Evolutionary conservation across 2,888 invertebrate species (phyloP).

Genomic region (Nyleta sp.): DNA sequence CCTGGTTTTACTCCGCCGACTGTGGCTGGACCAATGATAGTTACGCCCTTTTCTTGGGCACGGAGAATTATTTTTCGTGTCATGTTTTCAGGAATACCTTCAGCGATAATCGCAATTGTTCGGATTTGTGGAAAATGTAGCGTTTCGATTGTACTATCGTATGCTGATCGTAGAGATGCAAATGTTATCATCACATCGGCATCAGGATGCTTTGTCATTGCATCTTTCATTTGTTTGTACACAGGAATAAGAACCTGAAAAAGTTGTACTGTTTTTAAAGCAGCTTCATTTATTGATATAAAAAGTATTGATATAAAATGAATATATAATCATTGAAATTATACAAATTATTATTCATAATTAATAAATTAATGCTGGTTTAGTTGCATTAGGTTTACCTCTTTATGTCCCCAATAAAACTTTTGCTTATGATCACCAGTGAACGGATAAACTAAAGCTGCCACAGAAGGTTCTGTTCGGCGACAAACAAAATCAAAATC

Average conservation of each 20-base stretch:
- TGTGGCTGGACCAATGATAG: slow-evolving; percentile 96
- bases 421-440: slow-evolving; percentile 99
- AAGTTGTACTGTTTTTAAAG: too few relatives aligned
- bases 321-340: too few relatives aligned
- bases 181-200: slow-evolving; percentile 98
- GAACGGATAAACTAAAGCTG: slow-evolving; percentile 99
- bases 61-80: slow-evolving; percentile 95
- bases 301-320: too few relatives aligned
- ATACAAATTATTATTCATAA: too few relatives aligned
- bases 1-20: slow-evolving; percentile 99
- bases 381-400: slow-evolving; percentile 83
- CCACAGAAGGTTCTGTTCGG: slow-evolving; percentile 94
- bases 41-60: slow-evolving; percentile 92
- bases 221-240: slow-evolving; percentile 98
- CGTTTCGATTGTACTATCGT: slow-evolving; percentile 97
- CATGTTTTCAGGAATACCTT: slow-evolving; percentile 99
- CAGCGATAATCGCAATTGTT: slow-evolving; percentile 99
- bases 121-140: slow-evolving; percentile 97
- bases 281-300: too few relatives aligned
- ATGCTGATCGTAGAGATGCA: slow-evolving; percentile 98
- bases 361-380: too few relatives aligned
- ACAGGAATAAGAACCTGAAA: slow-evolving; percentile 85
- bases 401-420: slow-evolving; percentile 99
- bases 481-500: slow-evolving; percentile 98
- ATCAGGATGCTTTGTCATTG: slow-evolving; percentile 96